These are phyloP conservation scores for Alces alces DNA, from an alignment of 2,113 vertebrate genomes.

Conservation along the genomic window DNA sequence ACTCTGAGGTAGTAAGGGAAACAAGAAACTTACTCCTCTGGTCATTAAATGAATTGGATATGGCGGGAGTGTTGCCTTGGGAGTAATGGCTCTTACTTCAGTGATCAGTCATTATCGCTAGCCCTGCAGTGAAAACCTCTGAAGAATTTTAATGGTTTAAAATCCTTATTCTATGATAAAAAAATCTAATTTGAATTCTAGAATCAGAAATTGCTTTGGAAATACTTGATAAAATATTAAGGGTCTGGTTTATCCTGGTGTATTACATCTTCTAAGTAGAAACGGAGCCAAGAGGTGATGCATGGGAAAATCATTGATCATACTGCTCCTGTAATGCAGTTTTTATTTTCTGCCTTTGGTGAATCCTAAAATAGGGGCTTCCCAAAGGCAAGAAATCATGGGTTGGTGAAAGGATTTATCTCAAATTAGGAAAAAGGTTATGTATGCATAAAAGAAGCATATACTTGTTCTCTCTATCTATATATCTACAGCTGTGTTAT, in stretches of 20 bases:
- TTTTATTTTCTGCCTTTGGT: background rate
- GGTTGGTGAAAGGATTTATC: background rate
- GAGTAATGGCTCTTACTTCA: background rate
- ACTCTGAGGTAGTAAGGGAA: background rate
- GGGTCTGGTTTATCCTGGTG: background rate
- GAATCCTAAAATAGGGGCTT: background rate
- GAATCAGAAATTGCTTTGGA: background rate
- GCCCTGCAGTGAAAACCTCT: background rate
- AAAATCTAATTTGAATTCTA: background rate
- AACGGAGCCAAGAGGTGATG: background rate
- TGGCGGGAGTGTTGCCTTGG: background rate
- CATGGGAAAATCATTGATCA: background rate
- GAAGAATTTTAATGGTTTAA: conserved; percentile 3
- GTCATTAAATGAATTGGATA: background rate
- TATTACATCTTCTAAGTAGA: background rate
- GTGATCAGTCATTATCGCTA: background rate
- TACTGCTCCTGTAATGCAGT: background rate
- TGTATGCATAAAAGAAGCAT: background rate
- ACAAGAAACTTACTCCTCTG: background rate
- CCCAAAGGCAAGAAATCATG: background rate
- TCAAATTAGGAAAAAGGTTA: background rate
- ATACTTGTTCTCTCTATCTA: background rate
- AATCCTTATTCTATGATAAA: background rate
- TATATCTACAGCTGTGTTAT: background rate
- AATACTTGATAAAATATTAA: background rate